Percentiles rank a stretch among this genome's conserved stretches.
Evolutionary conservation across 2,113 vertebrate genomes (phyloP).

Genomic region (Tetrax tetrax): DNA sequence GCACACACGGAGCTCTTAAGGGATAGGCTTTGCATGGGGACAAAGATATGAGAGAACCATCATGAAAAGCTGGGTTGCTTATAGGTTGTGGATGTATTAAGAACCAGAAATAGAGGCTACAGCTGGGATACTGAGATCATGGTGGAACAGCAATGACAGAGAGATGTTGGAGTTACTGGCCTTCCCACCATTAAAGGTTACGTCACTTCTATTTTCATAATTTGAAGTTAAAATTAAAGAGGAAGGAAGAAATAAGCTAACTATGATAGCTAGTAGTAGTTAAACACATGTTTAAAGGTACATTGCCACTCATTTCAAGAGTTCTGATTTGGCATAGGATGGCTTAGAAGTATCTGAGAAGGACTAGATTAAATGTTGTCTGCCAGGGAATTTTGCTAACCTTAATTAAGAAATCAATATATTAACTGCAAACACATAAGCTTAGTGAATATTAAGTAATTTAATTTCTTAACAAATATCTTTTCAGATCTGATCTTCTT

Average conservation of each 20-base stretch:
- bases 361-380: neutral
- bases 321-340: neutral
- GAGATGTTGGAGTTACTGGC: neutral
- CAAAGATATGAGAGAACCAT: fast-evolving
- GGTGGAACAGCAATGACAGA: neutral
- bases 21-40: fast-evolving
- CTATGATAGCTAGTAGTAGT: neutral
- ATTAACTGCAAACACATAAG: neutral
- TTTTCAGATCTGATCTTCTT: neutral
- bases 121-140: neutral
- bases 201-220: neutral
- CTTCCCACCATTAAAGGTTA: neutral
- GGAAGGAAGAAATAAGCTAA: neutral
- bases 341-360: neutral
- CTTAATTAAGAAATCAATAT: neutral
- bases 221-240: neutral
- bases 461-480: neutral
- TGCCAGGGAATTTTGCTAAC: neutral
- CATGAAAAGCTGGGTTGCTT: neutral
- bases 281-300: neutral
- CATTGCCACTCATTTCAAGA: neutral
- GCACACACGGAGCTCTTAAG: fast-evolving
- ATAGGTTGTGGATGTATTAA: fast-evolving
- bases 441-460: neutral
- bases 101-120: neutral